Evolutionary conservation across 2,113 vertebrate species (phyloP).

Genomic region (Cavia aperea): DNA sequence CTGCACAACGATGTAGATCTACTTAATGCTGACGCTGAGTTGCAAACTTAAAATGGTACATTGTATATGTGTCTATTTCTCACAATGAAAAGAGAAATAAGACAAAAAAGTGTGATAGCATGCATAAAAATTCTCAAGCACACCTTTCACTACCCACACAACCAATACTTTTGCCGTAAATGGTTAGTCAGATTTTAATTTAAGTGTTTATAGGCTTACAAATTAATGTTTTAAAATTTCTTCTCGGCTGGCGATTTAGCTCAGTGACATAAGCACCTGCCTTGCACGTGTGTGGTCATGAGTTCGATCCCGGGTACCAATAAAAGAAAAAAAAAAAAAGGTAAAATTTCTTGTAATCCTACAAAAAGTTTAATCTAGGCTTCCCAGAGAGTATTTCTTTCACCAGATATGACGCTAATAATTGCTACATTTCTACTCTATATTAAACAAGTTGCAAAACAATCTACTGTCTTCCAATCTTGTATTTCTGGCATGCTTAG

Average conservation of each 20-base stretch:
- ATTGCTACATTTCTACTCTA: not conserved
- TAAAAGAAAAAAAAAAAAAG: no score
- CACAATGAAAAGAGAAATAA: not conserved
- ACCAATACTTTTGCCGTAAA: not conserved
- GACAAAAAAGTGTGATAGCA: not conserved
- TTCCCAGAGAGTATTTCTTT: conserved; percentile 28
- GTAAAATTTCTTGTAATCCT: not conserved
- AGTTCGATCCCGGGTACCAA: no score
- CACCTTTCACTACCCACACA: not conserved
- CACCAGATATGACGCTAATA: not conserved
- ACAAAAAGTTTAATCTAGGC: not conserved
- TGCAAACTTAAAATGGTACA: not conserved
- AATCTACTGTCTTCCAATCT: not conserved
- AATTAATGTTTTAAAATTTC: conserved; percentile 30
- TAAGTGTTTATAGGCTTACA: not conserved
- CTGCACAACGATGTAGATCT: not conserved
- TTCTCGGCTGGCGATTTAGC: not conserved
- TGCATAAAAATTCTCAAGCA: not conserved
- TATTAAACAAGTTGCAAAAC: not conserved
- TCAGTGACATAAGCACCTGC: no score
- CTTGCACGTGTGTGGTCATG: no score
- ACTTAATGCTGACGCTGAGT: not conserved
- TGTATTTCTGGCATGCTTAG: not conserved
- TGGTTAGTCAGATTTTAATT: not conserved
- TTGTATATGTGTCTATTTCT: not conserved